Evolutionary conservation across 2,113 vertebrate genomes (phyloP).

Genomic region (Indri indri): DNA sequence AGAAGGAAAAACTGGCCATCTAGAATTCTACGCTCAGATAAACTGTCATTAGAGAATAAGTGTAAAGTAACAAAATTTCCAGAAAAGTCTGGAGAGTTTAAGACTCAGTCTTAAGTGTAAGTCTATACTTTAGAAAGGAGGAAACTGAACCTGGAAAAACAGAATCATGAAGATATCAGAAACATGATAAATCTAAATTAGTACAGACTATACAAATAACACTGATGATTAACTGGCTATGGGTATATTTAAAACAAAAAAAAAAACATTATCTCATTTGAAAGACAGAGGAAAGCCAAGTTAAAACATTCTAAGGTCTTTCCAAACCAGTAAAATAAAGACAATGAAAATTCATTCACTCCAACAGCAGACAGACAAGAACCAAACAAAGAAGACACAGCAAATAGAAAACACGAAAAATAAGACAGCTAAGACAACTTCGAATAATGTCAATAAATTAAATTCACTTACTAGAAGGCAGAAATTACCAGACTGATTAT

Average conservation of each 20-base stretch:
- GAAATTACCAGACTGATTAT: neutral
- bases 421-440: neutral
- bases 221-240: neutral
- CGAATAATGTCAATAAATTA: neutral
- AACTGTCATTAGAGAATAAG: neutral
- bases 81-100: neutral
- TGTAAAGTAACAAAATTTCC: neutral
- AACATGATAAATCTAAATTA: constrained; percentile 21
- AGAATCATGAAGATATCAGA: neutral
- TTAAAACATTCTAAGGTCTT: neutral
- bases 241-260: neutral
- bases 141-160: neutral
- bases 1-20: neutral
- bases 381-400: neutral
- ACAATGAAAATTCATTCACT: constrained; percentile 8
- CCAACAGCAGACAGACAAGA: neutral
- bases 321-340: constrained; percentile 22
- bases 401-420: neutral
- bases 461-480: constrained; percentile 5
- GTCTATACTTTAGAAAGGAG: neutral
- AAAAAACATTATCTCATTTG: neutral
- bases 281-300: neutral
- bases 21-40: neutral
- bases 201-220: neutral
- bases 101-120: neutral